phyloP scores from a whole-genome alignment of 2,888 invertebrate species.

The Polyommatus icarus region DNA sequence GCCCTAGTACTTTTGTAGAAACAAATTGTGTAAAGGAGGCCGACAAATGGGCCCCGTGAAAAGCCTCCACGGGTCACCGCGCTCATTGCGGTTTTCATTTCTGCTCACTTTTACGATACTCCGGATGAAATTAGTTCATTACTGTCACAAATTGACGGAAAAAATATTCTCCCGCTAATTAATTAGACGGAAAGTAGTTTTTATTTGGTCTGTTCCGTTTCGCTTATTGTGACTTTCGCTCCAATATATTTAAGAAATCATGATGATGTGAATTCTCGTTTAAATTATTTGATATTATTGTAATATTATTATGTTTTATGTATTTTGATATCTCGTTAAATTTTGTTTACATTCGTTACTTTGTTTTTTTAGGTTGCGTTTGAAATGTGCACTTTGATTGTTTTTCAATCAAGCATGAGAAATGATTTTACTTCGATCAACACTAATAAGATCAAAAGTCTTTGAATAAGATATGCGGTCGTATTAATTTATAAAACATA shows the following conservation, averaged over 20 bases:
- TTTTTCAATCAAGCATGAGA: too few relatives aligned
- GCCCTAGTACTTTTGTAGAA: constrained; percentile 24
- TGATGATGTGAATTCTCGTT: neutral
- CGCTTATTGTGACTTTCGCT: constrained; percentile 6
- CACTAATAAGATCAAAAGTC: too few relatives aligned
- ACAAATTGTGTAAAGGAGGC: constrained; percentile 34
- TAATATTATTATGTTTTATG: neutral
- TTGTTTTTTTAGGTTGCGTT: neutral
- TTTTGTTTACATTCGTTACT: neutral
- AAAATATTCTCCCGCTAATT: constrained; percentile 8
- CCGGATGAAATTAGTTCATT: constrained; percentile 31
- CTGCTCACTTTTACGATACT: constrained; percentile 34
- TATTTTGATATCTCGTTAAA: neutral
- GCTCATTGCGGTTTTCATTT: constrained; percentile 37
- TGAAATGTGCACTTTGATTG: neutral
- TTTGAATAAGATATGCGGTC: too few relatives aligned
- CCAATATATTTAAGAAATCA: neutral
- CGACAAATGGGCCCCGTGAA: constrained; percentile 35
- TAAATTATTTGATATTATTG: neutral
- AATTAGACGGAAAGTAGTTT: constrained; percentile 19
- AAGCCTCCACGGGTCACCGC: constrained; percentile 38
- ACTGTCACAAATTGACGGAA: constrained; percentile 15
- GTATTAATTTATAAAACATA: too few relatives aligned
- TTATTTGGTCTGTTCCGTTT: neutral
- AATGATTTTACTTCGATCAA: too few relatives aligned